Base-by-base conservation (phyloP, 2,113 vertebrate genomes). In the Anguilla rostrata region DNA sequence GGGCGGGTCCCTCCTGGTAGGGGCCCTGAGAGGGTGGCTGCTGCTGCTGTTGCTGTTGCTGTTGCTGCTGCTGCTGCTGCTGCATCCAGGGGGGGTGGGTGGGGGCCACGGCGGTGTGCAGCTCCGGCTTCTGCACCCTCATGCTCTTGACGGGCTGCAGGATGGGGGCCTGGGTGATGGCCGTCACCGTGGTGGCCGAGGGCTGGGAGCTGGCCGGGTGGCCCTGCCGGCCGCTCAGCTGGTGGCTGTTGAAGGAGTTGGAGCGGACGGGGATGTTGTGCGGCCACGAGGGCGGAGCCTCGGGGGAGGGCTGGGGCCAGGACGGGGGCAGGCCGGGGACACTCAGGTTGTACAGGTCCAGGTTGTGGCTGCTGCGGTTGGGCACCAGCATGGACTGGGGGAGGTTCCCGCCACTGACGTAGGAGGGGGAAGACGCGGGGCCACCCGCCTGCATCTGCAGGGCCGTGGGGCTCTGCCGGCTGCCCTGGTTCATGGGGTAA, bases 61-160 rank as follows among this genome's bases (percentile, higher is more conserved):
- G 87, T 94, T 97, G 63, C 94, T 88, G 90, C 95, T 96, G 39
- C 94, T 94, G 86, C 90, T 88, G 40, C 49, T 91, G 81, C 84
- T 95, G 97, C 89, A 98, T 94, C 98, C 98, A 97, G 2, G 98
- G 97, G 14, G 98, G 98, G 89, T 99, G 98, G 0, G 97, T 95
- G 63, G 98, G 98, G 0, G 98, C 98, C 12, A 99, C 94, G 0
- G 98, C 98, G 0, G 98, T 99, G 94, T 99, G 98, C 0, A 99
- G 91, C 93, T 99, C 98, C 0, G 98, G 98, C 84, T 99, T 99
- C 90, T 97, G 94, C 22, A 99, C 98, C 0, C 96, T 96, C 93
- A 97, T 99, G 86, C 98, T 99, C 90, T 98, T 99, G 22, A 99
- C 98, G 0, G 98, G 98, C 39, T 98, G 97, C 87, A 99, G 96